Base-by-base conservation (phyloP, 2,888 invertebrate species). In the Brenthis hecate region DNA sequence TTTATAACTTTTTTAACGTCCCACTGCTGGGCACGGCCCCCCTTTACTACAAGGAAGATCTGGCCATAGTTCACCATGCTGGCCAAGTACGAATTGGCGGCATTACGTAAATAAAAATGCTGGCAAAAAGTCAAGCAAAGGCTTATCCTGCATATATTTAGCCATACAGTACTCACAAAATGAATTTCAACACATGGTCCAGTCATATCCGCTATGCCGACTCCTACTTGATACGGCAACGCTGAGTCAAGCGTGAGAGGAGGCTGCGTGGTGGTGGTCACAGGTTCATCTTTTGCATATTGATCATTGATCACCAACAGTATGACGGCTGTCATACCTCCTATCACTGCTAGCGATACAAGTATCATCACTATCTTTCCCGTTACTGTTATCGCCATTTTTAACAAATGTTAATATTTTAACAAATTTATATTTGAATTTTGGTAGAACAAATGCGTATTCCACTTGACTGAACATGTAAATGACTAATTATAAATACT, bases 181-280 rank as follows among this genome's bases (percentile, higher is more conserved):
- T 95, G 95, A 65, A 98, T 95, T 88, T 97, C 98, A 11, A 96
- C 97, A n/a, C 96, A 94, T 0, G 98, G 98, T 28, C 99, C 99
- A 0, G 99, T 99, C 80, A 96, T 95, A 86, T 99, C 99, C 2
- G 97, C 97, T 58, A 97, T 97, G 0, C 98, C 98, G 6, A 97
- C 95, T 5, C 99, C 99, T 48, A 98, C 91, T 63, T 82, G 73
- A 60, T 86, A 91, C 43, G 76, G 71, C 0, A 76, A 32, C 8
- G 76, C 76, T 0, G 73, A 73, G 0, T 62, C 55, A 0, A 47
- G 19, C 43, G 57, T 72, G 68, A 0, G 62, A 55, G 2, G 56
- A 57, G 14, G 66, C 19, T 55, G 62, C 6, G n/a, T 62, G 5
- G 68, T 60, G 0, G 69, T 60, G n/a, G 58, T 66, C 5, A 74